Evolutionary conservation across 2,113 vertebrate genomes (phyloP).

Genomic region (Myrmecophaga tridactyla): DNA sequence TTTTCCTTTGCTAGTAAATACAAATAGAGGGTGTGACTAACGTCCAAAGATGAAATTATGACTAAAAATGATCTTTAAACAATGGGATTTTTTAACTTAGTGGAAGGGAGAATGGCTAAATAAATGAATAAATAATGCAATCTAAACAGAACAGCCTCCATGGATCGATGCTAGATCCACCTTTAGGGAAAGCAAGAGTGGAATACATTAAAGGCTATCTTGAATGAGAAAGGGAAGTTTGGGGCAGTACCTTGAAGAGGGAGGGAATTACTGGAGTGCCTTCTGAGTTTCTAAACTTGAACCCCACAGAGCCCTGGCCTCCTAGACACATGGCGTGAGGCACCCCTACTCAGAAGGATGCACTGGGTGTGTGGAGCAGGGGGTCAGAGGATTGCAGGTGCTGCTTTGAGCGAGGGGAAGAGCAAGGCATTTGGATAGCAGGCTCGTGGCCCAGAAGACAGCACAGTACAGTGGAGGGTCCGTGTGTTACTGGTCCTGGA

Average conservation of each 20-base stretch:
- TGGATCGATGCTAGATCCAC: not conserved
- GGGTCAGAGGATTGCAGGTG: not conserved
- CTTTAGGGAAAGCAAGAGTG: not conserved
- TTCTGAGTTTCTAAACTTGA: constrained; percentile 6
- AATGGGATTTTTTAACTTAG: not conserved
- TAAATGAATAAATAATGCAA: not conserved
- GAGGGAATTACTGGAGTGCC: not conserved
- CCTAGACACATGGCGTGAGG: not conserved
- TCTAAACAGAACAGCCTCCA: not conserved
- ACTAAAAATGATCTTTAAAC: not conserved
- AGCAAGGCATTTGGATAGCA: not conserved
- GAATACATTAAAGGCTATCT: not conserved
- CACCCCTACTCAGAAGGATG: not conserved
- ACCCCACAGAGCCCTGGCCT: not conserved
- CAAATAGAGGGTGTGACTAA: not conserved
- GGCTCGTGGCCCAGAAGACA: not conserved
- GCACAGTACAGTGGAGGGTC: not conserved
- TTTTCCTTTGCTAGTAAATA: not conserved
- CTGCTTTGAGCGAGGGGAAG: not conserved
- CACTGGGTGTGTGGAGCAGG: not conserved
- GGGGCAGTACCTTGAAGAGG: not conserved
- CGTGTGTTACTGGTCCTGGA: not conserved
- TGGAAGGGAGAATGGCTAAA: not conserved
- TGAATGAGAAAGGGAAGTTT: not conserved
- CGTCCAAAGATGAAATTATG: not conserved